Evolutionary conservation across 1,140 invertebrate species (phyloP), one percentile per base, ranked within the genome.

Genomic region (Danaus melanippus): DNA sequence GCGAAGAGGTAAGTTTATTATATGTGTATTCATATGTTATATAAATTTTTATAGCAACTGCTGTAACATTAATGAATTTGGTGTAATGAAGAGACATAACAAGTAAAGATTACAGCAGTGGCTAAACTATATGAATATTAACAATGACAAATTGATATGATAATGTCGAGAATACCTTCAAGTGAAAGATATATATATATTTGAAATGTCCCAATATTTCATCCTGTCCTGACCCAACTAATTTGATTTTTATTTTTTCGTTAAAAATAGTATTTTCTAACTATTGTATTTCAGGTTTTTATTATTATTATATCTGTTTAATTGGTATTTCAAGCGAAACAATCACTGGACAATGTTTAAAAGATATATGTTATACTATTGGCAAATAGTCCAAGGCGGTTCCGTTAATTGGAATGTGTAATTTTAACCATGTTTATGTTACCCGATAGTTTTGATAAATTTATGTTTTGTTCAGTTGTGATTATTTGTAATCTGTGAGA

Each of bases 1-100:
- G 96, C 87, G 97, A 98, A 88, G 97, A 99, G 95, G 96, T 98
- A 91, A 94, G 92, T 90, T 71, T 1, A 32, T 32, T 4, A 32
- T 32, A 32, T 32, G 5, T 32, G 21, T 32, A 32, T 32, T 32
- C 21, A 32, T 32, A 32, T 7, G 2, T 32, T 32, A 32, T 32
- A 32, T 32, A 32, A 32, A 32, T 3, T 32, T 32, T 32, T 32
- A 32, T 32, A 32, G 21, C 21, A 7, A 32, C 21, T 32, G 21
- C 21, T 32, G 21, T 32, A 32, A 32, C 21, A 32, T 7, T 3
- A 32, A 32, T 32, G 21, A 32, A 5, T 32, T 32, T 2, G 21
- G 21, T 7, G 7, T 0, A 32, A 32, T 5, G 7, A 7, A 32
- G 6, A 32, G 21, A 32, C 21, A 15, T 15, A 32, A 32, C 21